A percentile compares a stretch with the other conserved stretches of the same genome.
These are phyloP conservation scores for Lepidurus couesii DNA, from an alignment of 1,140 invertebrate species.

Conservation along the genomic window DNA sequence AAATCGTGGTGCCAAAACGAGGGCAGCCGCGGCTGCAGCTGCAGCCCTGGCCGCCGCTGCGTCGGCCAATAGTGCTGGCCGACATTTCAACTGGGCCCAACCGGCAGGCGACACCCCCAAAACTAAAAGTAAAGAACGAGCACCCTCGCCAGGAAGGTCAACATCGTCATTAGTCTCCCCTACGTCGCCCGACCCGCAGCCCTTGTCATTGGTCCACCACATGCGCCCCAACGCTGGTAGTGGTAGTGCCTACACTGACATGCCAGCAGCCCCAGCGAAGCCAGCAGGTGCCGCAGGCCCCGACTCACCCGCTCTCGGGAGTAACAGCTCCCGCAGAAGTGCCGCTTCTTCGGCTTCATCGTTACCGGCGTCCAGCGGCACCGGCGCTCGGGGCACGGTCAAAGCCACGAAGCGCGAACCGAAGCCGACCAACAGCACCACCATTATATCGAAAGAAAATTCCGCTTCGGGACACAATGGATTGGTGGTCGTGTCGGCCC, in stretches of 20 bases:
- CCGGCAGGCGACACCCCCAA: background rate
- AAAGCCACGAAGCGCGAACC: conserved; percentile 17
- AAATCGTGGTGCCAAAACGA: background rate
- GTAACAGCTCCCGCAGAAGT: conserved; percentile 17
- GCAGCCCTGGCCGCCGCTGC: conserved; percentile 14
- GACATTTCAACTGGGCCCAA: background rate
- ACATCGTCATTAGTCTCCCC: background rate
- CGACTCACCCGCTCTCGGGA: background rate
- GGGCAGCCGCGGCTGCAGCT: conserved; percentile 19
- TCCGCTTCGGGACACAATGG: conserved; percentile 12
- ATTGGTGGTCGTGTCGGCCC: conserved; percentile 23
- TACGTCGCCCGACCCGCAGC: conserved; percentile 19
- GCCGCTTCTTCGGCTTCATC: background rate
- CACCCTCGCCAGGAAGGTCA: conserved; percentile 20
- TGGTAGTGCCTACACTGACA: background rate
- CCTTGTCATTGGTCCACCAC: conserved; percentile 13
- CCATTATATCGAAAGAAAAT: background rate
- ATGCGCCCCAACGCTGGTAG: background rate
- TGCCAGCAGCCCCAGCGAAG: background rate
- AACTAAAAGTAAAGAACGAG: background rate
- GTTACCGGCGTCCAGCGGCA: conserved; percentile 8
- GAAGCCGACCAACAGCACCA: conserved; percentile 1
- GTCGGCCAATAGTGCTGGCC: background rate
- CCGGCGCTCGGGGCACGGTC: background rate
- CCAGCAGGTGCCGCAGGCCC: background rate